phyloP scores from a whole-genome alignment of 2,797 vertebrate species.

The Champsocephalus gunnari region DNA sequence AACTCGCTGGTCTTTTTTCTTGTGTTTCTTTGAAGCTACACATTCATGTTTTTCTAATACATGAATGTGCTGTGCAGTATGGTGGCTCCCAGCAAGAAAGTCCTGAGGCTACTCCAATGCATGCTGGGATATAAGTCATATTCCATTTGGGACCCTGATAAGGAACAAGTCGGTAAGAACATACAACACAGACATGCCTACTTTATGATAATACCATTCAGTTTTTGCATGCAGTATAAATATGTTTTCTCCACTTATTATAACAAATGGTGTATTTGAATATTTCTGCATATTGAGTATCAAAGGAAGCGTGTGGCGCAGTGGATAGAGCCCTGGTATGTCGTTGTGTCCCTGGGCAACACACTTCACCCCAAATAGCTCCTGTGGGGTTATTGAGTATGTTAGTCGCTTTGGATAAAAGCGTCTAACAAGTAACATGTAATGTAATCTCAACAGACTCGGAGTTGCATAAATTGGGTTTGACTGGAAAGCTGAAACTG shows the following conservation, averaged over 20 bases:
- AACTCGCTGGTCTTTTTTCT: slow-evolving; percentile 10
- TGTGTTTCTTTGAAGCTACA: slow-evolving; percentile 27
- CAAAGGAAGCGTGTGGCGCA: too few species aligned
- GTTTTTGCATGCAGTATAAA: neutral
- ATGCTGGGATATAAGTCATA: slow-evolving; percentile 41
- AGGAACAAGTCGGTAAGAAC: slow-evolving; percentile 12
- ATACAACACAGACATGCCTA: too few species aligned
- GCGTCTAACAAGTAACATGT: too few species aligned
- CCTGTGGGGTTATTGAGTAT: too few species aligned
- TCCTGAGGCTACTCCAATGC: slow-evolving; percentile 33
- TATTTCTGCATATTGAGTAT: too few species aligned
- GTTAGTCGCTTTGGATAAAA: too few species aligned
- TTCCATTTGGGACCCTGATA: slow-evolving; percentile 27
- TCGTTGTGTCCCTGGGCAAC: too few species aligned
- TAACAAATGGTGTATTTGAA: neutral
- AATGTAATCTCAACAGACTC: too few species aligned
- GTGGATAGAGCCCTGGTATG: too few species aligned
- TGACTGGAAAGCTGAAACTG: too few species aligned
- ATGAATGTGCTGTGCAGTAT: slow-evolving; percentile 24
- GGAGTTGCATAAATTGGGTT: too few species aligned
- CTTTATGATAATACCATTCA: neutral
- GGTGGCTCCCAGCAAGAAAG: slow-evolving; percentile 23
- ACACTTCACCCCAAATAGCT: too few species aligned
- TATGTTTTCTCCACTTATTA: neutral
- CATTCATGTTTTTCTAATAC: slow-evolving; percentile 6